Conservation (phyloP, 2,888 invertebrate species). For the Steromphala cineraria region DNA sequence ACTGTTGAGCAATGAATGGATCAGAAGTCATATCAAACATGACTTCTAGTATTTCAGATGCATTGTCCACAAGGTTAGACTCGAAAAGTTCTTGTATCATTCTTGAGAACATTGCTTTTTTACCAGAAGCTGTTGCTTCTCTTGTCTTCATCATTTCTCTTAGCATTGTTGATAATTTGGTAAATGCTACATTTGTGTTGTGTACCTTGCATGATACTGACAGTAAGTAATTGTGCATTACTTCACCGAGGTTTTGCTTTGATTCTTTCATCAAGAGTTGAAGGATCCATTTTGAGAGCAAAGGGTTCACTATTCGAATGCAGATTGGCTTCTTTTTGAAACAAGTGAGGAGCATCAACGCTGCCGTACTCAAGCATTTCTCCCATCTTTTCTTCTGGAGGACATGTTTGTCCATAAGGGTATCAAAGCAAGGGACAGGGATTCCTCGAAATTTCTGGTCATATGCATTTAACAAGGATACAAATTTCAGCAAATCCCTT, state of each 20-base stretch:
- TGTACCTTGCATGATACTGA: neutral
- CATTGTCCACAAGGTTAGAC: constrained; percentile 27
- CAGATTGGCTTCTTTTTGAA: neutral
- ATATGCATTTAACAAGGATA: constrained; percentile 25
- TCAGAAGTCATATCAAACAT: constrained; percentile 33
- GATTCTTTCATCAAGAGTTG: neutral
- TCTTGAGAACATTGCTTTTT: constrained; percentile 27
- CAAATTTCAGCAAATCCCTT: constrained; percentile 14
- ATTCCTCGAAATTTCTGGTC: constrained; percentile 24
- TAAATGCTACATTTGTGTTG: neutral
- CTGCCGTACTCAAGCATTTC: neutral
- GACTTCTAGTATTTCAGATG: constrained; percentile 25
- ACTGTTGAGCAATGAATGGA: constrained; percentile 40
- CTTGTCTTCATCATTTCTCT: neutral
- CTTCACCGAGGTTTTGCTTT: neutral
- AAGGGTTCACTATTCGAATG: constrained; percentile 6
- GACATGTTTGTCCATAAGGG: constrained; percentile 1
- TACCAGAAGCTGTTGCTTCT: neutral
- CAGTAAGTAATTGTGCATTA: neutral
- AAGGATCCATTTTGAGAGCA: constrained; percentile 22
- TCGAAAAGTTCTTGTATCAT: constrained; percentile 31
- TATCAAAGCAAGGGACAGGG: constrained; percentile 28
- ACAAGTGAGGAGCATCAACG: neutral
- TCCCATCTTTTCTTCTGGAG: constrained; percentile 15
- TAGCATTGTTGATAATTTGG: neutral